Percentiles rank a stretch among this genome's conserved stretches.
Conservation (phyloP, 1,140 invertebrate genomes). For the Cherax destructor region DNA sequence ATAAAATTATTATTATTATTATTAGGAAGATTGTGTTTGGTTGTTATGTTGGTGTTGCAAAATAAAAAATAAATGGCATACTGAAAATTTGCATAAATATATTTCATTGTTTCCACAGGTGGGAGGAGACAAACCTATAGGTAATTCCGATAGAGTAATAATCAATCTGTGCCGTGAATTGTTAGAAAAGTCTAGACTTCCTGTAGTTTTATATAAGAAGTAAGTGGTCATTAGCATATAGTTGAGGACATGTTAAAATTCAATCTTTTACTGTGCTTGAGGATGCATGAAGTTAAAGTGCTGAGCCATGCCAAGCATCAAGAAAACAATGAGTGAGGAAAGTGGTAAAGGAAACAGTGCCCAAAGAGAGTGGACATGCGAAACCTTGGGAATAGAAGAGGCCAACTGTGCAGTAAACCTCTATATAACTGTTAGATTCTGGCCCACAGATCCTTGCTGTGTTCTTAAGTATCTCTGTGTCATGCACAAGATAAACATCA, state of each 20-base stretch:
- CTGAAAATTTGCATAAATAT: no score
- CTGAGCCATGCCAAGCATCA: not conserved
- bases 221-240: not conserved
- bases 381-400: conserved; percentile 51
- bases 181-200: no score
- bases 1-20: no score
- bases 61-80: no score
- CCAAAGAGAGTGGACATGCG: conserved; percentile 20
- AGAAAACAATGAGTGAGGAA: not conserved
- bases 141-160: no score
- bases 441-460: not conserved
- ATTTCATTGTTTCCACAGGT: no score
- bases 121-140: no score
- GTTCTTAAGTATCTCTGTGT: not conserved
- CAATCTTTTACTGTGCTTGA: not conserved
- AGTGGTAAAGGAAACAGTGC: conserved; percentile 2
- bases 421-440: not conserved
- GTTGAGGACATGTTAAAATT: not conserved
- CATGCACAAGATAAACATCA: conserved; percentile 55
- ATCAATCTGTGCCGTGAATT: no score
- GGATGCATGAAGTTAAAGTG: not conserved
- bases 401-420: conserved; percentile 57
- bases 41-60: no score
- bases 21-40: no score
- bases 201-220: no score